phyloP scores from a whole-genome alignment of 2,888 invertebrate genomes.

The Bhutanitis thaidina region DNA sequence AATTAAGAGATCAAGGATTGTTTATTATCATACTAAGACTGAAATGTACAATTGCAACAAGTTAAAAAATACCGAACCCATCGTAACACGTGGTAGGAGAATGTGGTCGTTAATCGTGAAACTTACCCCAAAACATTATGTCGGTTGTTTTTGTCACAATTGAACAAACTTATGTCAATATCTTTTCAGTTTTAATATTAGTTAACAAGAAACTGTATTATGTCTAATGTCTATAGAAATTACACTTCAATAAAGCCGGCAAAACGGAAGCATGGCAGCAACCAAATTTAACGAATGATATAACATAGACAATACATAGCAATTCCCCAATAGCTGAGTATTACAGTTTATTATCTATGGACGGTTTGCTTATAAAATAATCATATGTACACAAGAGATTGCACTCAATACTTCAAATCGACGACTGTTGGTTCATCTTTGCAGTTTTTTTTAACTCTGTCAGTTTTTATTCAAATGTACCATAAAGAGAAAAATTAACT shows the following conservation, averaged over 20 bases:
- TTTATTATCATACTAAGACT: no score
- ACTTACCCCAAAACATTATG: slow-evolving; percentile 78
- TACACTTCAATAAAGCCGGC: slow-evolving; percentile 14
- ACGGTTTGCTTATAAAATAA: no score
- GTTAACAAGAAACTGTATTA: neutral
- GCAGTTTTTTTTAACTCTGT: no score
- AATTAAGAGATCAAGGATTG: no score
- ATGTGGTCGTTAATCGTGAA: slow-evolving; percentile 30
- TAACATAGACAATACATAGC: neutral
- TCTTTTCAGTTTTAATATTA: neutral
- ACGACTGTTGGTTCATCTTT: no score
- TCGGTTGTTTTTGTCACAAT: slow-evolving; percentile 18
- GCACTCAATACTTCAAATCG: no score
- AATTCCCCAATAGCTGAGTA: no score
- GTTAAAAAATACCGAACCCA: neutral
- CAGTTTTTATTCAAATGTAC: no score
- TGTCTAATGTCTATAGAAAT: slow-evolving; percentile 8
- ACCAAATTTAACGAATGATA: slow-evolving; percentile 3
- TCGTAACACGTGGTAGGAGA: slow-evolving; percentile 62
- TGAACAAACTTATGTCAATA: neutral
- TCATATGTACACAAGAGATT: no score
- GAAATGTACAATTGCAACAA: no score
- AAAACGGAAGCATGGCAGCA: slow-evolving; percentile 17
- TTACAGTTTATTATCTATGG: no score
- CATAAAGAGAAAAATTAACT: no score